Evolutionary conservation across 2,113 vertebrate genomes (phyloP).

Genomic region (Pomatostomus ruficeps): DNA sequence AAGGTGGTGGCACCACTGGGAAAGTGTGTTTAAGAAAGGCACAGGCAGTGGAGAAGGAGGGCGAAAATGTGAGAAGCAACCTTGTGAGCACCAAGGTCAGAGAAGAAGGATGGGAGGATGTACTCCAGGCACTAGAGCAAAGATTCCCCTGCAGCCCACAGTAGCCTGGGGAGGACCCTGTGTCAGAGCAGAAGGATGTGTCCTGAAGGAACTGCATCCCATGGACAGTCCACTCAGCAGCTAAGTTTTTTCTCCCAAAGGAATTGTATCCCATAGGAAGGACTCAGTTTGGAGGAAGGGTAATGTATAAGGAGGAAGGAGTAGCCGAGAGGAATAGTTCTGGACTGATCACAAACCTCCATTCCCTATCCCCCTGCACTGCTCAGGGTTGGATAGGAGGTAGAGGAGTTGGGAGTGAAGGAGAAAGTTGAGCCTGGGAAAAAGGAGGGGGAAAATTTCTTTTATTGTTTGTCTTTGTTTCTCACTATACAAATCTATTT

Average conservation of each 20-base stretch:
- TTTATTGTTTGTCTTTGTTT: not conserved
- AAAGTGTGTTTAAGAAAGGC: not conserved
- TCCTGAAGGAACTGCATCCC: not conserved
- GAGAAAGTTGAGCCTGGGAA: not conserved
- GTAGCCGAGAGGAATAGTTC: rapidly evolving
- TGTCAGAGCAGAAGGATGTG: not conserved
- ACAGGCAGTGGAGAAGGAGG: not conserved
- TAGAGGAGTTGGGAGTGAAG: not conserved
- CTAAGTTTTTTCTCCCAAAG: not conserved
- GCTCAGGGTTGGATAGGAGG: not conserved
- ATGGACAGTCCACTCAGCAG: not conserved
- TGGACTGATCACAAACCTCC: not conserved
- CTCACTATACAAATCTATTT: not conserved
- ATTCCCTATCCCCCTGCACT: not conserved
- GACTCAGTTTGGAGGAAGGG: not conserved
- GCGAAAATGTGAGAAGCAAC: not conserved
- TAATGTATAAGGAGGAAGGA: not conserved
- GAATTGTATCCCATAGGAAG: not conserved
- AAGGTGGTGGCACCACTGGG: not conserved
- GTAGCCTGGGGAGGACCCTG: not conserved
- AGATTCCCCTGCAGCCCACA: rapidly evolving
- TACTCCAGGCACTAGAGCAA: not conserved
- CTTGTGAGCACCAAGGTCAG: not conserved
- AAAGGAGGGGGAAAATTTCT: not conserved
- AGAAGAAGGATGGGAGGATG: not conserved